Evolutionary conservation across 2,113 vertebrate species (phyloP).

Genomic region (Atrichornis clamosus): DNA sequence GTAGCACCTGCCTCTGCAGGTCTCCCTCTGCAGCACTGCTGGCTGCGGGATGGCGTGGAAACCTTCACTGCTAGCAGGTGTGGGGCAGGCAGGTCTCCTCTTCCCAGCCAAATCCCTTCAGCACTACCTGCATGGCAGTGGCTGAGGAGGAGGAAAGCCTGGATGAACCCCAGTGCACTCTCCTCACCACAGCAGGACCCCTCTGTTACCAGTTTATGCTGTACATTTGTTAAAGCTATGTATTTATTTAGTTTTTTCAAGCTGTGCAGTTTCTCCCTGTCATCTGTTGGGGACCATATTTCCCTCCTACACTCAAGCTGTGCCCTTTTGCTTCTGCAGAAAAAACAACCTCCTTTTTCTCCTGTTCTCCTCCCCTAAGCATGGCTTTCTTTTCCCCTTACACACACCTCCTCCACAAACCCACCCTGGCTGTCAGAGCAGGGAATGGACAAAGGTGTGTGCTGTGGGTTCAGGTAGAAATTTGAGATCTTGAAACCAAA

Average conservation of each 20-base stretch:
- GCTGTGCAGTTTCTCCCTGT: not conserved
- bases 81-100: too few species aligned
- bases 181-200: not conserved
- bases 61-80: not conserved
- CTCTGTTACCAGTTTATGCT: not conserved
- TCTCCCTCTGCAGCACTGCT: not conserved
- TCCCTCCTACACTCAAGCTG: slow-evolving; percentile 26
- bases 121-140: accelerated
- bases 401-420: not conserved
- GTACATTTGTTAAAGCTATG: not conserved
- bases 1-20: not conserved
- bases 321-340: not conserved
- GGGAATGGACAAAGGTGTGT: accelerated
- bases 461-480: not conserved
- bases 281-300: not conserved
- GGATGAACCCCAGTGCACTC: not conserved
- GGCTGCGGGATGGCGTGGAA: not conserved
- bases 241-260: not conserved
- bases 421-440: not conserved
- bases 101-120: not conserved
- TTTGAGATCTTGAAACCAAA: not conserved
- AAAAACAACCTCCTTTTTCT: not conserved
- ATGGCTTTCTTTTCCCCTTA: not conserved
- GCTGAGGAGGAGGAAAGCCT: not conserved
- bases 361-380: not conserved